These are phyloP conservation scores for Hemicentrotus pulcherrimus DNA, from an alignment of 35 echinoderm and acorn worm species.

Conservation along the genomic window DNA sequence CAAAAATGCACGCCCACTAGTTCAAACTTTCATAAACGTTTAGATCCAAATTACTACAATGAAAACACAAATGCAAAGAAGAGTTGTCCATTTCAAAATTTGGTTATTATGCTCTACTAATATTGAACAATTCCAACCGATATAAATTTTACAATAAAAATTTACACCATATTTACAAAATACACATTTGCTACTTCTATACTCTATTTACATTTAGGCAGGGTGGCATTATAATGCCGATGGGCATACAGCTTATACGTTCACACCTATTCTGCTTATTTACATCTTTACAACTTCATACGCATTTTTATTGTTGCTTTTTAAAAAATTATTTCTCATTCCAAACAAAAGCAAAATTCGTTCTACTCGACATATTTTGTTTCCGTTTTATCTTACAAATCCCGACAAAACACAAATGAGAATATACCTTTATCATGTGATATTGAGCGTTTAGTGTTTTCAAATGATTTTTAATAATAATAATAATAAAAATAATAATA, in stretches of 20 bases:
- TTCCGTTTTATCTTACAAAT: too few relatives aligned
- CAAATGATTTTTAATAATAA: too few relatives aligned
- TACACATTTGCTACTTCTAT: not conserved
- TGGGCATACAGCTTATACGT: not conserved
- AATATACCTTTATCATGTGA: too few relatives aligned
- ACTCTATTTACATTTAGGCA: not conserved
- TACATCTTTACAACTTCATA: not conserved
- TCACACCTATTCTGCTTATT: not conserved
- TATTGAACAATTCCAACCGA: conserved; percentile 11
- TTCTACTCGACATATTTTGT: too few relatives aligned
- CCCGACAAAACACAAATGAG: too few relatives aligned
- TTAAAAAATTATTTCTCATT: not conserved
- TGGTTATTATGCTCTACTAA: not conserved
- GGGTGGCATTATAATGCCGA: not conserved
- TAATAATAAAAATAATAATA: too few relatives aligned
- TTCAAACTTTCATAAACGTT: not conserved
- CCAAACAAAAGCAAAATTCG: too few relatives aligned
- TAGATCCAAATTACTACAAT: not conserved
- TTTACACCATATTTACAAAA: conserved; percentile 20
- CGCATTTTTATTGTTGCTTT: not conserved
- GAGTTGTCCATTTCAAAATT: not conserved
- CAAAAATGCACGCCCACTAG: too few relatives aligned
- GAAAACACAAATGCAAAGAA: not conserved
- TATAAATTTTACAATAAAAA: conserved; percentile 21
- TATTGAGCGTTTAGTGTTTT: too few relatives aligned